These are phyloP conservation scores for Junonia oenone DNA, from an alignment of 2,888 invertebrate genomes.

Conservation along the genomic window DNA sequence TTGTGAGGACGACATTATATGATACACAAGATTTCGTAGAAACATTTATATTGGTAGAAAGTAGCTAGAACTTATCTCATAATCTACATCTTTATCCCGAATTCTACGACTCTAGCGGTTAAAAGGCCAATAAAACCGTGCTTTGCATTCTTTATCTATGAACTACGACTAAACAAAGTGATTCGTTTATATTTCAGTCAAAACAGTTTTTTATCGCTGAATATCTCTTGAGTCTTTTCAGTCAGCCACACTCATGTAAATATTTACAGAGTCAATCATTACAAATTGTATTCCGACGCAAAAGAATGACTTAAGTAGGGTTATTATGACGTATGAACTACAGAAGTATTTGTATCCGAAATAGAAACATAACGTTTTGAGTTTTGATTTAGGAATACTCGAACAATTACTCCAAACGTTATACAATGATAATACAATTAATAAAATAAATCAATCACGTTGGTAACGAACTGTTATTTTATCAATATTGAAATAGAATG, in stretches of 20 bases:
- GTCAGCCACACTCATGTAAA: slow-evolving; percentile 31
- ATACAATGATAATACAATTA: neutral
- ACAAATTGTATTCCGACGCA: slow-evolving; percentile 22
- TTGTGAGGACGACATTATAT: neutral
- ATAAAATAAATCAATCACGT: slow-evolving; percentile 14
- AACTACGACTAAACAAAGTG: slow-evolving; percentile 33
- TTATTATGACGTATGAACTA: slow-evolving; percentile 7
- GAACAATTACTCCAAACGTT: neutral
- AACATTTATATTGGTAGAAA: slow-evolving; percentile 18
- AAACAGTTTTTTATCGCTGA: slow-evolving; percentile 38
- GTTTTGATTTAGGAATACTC: neutral
- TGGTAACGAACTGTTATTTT: slow-evolving; percentile 7
- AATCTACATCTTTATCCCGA: slow-evolving; percentile 37
- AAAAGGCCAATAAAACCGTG: slow-evolving; percentile 39
- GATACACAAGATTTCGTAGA: neutral
- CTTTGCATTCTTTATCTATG: slow-evolving; percentile 11
- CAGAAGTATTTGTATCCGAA: neutral
- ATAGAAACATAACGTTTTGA: neutral
- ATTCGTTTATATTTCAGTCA: slow-evolving; percentile 37
- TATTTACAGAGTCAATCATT: slow-evolving; percentile 33
- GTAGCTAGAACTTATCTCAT: slow-evolving; percentile 10
- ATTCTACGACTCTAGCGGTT: slow-evolving; percentile 35
- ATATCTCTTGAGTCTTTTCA: slow-evolving; percentile 28
- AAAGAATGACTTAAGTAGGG: slow-evolving; percentile 13
- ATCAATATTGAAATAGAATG: slow-evolving; percentile 12